These are phyloP conservation scores for Conger conger DNA, from an alignment of 2,113 vertebrate genomes.

Conservation along the genomic window DNA sequence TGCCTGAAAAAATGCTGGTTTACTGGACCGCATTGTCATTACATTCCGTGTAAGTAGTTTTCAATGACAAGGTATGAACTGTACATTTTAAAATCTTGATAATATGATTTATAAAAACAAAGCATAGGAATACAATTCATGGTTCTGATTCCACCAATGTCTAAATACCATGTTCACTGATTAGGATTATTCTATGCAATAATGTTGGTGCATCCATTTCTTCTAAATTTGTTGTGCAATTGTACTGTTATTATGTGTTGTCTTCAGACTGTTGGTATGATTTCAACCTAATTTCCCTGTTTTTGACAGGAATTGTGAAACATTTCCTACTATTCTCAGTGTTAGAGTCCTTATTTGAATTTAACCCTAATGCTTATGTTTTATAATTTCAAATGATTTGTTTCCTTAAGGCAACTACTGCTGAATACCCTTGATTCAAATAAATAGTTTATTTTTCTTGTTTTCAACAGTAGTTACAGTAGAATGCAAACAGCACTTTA, in stretches of 20 bases:
- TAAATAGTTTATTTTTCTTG: not conserved
- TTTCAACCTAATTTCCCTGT: not conserved
- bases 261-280: not conserved
- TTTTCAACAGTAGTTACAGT: not conserved
- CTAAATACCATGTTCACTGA: not conserved
- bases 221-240: not conserved
- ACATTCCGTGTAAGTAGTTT: too few relatives aligned
- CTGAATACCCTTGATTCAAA: not conserved
- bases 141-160: not conserved
- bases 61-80: too few relatives aligned
- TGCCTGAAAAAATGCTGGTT: not conserved
- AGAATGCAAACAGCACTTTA: conserved; percentile 4
- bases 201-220: not conserved
- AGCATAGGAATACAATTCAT: not conserved
- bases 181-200: not conserved
- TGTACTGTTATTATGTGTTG: not conserved
- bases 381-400: not conserved
- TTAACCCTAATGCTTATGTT: not conserved
- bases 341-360: not conserved
- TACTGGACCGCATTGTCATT: not conserved
- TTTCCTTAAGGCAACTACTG: not conserved
- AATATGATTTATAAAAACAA: not conserved
- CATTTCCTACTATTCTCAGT: not conserved
- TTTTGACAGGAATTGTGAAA: not conserved
- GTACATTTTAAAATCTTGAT: not conserved